phyloP scores from a whole-genome alignment of 2,888 invertebrate genomes.

The Andrena dorsata region DNA sequence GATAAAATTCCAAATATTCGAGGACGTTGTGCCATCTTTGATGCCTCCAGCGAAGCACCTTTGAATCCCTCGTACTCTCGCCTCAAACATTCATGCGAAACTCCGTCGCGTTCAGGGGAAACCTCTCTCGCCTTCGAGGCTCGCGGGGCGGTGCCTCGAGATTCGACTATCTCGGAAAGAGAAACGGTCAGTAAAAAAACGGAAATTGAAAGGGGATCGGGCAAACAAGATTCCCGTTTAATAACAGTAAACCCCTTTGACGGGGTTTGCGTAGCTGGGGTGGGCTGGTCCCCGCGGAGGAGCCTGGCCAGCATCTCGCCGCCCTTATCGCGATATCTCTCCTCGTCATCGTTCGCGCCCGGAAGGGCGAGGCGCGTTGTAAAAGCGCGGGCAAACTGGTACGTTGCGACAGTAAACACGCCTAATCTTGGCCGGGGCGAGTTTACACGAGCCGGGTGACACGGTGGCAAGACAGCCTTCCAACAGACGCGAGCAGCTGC shows the following conservation, averaged over 20 bases:
- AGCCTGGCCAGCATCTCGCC: constrained; percentile 18
- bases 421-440: constrained; percentile 60
- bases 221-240: constrained; percentile 37
- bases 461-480: neutral
- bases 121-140: neutral
- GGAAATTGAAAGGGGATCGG: constrained; percentile 35
- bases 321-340: constrained; percentile 53
- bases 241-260: constrained; percentile 27
- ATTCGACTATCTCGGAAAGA: neutral
- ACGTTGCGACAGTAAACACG: constrained; percentile 60
- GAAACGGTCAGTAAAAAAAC: neutral
- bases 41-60: constrained; percentile 2
- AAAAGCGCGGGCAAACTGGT: constrained; percentile 48
- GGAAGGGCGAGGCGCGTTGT: constrained; percentile 34
- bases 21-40: constrained; percentile 28
- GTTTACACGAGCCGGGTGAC: constrained; percentile 54
- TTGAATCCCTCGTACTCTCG: neutral
- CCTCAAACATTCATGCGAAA: constrained; percentile 18
- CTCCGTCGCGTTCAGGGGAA: constrained; percentile 17
- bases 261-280: constrained; percentile 9
- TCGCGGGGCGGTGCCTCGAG: neutral
- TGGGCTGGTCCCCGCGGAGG: constrained; percentile 6
- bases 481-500: constrained; percentile 43
- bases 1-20: neutral
- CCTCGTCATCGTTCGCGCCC: constrained; percentile 37